phyloP scores from a whole-genome alignment of 2,888 invertebrate species.

The Nebria brevicollis region DNA sequence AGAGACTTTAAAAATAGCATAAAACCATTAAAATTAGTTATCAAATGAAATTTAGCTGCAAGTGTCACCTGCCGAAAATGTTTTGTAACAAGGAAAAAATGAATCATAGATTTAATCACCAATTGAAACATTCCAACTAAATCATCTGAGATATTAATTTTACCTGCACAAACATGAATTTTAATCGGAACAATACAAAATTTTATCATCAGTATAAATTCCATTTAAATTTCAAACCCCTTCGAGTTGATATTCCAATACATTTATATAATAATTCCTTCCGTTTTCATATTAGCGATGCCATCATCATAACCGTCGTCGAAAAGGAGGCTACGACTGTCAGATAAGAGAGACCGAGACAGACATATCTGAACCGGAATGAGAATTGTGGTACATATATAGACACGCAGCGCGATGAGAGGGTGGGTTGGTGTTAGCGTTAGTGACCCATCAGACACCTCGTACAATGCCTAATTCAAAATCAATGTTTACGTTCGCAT shows the following conservation, averaged over 20 bases:
- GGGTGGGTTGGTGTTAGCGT: background rate
- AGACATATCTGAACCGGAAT: background rate
- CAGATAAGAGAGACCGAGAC: background rate
- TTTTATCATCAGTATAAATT: background rate
- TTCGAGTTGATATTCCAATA: background rate
- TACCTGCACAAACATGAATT: background rate
- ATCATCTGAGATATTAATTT: background rate
- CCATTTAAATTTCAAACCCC: background rate
- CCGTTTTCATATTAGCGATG: background rate
- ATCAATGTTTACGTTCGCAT: conserved; percentile 45
- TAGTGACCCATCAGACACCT: background rate
- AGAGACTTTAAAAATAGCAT: conserved; percentile 5
- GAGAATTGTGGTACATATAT: background rate
- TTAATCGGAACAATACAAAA: background rate
- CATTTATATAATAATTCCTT: conserved; percentile 1
- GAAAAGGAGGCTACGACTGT: background rate
- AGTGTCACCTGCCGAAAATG: background rate
- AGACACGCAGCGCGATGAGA: background rate
- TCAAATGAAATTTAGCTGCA: background rate
- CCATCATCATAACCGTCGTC: background rate
- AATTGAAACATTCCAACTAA: background rate
- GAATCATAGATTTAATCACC: background rate
- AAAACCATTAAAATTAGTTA: conserved; percentile 11
- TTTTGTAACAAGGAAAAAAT: background rate
- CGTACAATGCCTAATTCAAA: conserved; percentile 32